A percentile compares a stretch with the other conserved stretches of the same genome.
Conservation (phyloP, 1,140 invertebrate genomes). For the Paraescarpia echinospica region DNA sequence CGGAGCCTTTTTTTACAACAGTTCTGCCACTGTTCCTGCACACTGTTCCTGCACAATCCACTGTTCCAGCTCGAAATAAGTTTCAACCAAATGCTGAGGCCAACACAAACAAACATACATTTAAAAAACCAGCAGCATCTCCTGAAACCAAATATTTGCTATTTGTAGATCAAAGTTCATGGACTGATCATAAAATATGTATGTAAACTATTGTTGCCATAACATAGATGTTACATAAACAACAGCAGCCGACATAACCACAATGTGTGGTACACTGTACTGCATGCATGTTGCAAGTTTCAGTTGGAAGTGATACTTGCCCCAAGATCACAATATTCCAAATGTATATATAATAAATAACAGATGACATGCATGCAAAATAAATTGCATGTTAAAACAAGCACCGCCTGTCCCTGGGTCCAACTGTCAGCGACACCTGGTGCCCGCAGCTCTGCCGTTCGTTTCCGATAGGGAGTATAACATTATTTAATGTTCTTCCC, state of each 20-base stretch:
- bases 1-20: neutral
- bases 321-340: constrained; percentile 5
- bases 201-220: neutral
- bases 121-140: neutral
- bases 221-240: neutral
- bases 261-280: neutral
- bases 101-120: neutral
- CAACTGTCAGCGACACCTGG: neutral
- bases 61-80: neutral
- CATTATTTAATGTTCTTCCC: no score
- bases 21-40: neutral
- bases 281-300: neutral
- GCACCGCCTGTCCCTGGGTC: neutral
- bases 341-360: constrained; percentile 3
- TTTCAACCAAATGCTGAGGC: neutral
- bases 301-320: neutral
- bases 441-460: neutral
- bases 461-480: neutral
- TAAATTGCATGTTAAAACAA: neutral
- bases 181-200: neutral
- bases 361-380: neutral
- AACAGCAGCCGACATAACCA: neutral
- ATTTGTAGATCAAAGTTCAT: neutral
- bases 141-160: neutral
- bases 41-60: neutral